Conservation (phyloP, 2,113 vertebrate genomes). For the Psilopsiagon aymara region DNA sequence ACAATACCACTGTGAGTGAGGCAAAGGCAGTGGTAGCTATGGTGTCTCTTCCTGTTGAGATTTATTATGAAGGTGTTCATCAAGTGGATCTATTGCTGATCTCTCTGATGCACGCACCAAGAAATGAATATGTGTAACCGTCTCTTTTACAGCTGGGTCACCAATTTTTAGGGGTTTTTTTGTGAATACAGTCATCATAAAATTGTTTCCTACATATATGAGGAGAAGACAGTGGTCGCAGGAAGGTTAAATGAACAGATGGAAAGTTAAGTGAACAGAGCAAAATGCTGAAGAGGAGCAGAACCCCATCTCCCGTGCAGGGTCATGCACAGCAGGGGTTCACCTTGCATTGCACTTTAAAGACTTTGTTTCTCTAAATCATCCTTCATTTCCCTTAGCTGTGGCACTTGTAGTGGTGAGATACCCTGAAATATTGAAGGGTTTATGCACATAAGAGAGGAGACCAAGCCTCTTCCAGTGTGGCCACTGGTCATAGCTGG, state of each 20-base stretch:
- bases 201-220: neutral
- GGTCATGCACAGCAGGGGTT: neutral
- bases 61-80: rapidly evolving
- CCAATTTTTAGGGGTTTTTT: neutral
- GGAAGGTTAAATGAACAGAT: neutral
- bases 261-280: neutral
- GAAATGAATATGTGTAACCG: neutral
- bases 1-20: neutral
- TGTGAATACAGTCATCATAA: neutral
- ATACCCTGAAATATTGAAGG: neutral
- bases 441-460: rapidly evolving
- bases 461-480: neutral
- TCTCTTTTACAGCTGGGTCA: neutral
- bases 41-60: neutral
- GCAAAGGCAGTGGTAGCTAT: neutral
- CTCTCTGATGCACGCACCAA: neutral
- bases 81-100: neutral
- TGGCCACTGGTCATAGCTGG: rapidly evolving
- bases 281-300: neutral
- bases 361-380: neutral
- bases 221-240: neutral
- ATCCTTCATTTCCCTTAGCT: neutral
- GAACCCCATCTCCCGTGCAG: neutral
- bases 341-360: neutral
- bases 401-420: neutral